Base-by-base conservation (phyloP, 1,140 invertebrate genomes). In the Drosophila baimaii region DNA sequence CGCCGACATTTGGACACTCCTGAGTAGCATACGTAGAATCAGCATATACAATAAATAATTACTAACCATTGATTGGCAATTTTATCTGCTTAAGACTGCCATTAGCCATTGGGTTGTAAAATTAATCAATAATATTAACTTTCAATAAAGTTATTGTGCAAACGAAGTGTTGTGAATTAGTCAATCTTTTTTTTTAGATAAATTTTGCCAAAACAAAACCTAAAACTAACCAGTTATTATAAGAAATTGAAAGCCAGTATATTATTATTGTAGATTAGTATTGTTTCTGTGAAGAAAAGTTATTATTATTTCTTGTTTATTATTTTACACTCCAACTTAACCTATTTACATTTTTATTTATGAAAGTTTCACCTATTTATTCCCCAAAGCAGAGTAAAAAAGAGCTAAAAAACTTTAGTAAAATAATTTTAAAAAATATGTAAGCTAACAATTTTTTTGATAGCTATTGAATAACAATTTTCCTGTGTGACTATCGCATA, bases 1-100 rank as follows among this genome's bases (percentile, higher is more conserved):
- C 44, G 15, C 15, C 39, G 72, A 29, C 59, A 69, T 75, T 64
- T 56, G 51, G 43, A 62, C 51, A 64, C 29, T 37, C 10, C 54
- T 35, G 35, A 44, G 27, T 41, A 12, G 17, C n/a, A n/a, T n/a
- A 44, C 27, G 23, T 66, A 31, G 35, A 10, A 15, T 13, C 31
- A 13, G 25, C 27, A 23, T 13, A 31, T 63, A 29, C 37, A 41
- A 61, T 35, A 61, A 29, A 61, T 25, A 59, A 64, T 64, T 41
- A 19, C 55, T 10, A 0, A 23, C 23, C 51, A 23, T 23, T 12
- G 25, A 63, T 59, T 29, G 33, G 17, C 59, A 39, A 58, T 55
- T 61, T 61, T 25, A 55, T 55, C 12, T 21, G 51, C 31, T 35
- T 52, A 35, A 52, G 21, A 29, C 49, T 21, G 51, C 9, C 31